Evolutionary conservation across 2,888 invertebrate species (phyloP).

Genomic region (Aleiodes testaceus): DNA sequence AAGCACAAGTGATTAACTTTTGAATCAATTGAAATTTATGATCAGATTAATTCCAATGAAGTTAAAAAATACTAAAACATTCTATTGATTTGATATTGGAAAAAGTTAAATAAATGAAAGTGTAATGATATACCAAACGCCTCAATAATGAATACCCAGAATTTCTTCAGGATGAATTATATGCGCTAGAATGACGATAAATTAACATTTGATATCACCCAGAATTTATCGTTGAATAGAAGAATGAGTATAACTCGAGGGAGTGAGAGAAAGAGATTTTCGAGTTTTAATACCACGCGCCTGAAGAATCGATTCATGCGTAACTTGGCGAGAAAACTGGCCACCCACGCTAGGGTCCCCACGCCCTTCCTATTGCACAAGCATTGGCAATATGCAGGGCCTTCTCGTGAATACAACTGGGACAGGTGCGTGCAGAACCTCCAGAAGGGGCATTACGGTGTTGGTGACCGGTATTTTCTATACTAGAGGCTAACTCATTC

Average conservation of each 20-base stretch:
- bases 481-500: constrained; percentile 26
- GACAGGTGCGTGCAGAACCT: constrained; percentile 29
- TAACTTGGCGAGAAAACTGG: constrained; percentile 59
- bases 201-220: constrained; percentile 26
- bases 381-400: constrained; percentile 43
- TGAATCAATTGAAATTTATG: constrained; percentile 5
- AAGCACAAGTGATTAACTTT: no score
- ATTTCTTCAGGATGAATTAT: constrained; percentile 27
- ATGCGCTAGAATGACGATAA: constrained; percentile 25
- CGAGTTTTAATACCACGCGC: constrained; percentile 40
- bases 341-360: constrained; percentile 57
- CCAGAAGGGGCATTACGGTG: background rate
- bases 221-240: constrained; percentile 48
- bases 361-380: constrained; percentile 48
- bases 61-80: background rate
- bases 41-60: constrained; percentile 5
- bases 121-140: constrained; percentile 28
- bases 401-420: constrained; percentile 30
- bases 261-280: constrained; percentile 5
- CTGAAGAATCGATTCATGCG: constrained; percentile 49
- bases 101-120: constrained; percentile 25
- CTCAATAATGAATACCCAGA: constrained; percentile 17
- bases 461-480: constrained; percentile 18
- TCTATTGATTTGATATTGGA: constrained; percentile 2
- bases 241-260: constrained; percentile 8